Evolutionary conservation across 2,113 vertebrate species (phyloP).

Genomic region (Pterocles burchelli): DNA sequence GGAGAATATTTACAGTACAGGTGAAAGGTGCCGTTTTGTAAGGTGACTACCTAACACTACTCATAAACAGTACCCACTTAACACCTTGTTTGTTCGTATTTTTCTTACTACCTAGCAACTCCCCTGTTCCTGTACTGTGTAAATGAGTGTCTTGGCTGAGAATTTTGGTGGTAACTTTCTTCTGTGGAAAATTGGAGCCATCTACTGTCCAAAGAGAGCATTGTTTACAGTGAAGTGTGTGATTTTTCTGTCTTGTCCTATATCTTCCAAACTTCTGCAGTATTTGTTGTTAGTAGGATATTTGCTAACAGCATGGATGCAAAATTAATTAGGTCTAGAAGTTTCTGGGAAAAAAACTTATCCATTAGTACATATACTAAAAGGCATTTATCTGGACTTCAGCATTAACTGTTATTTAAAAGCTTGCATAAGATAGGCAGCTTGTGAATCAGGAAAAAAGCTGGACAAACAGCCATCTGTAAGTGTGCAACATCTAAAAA

Average conservation of each 20-base stretch:
- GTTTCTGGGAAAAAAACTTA: background rate
- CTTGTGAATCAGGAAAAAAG: background rate
- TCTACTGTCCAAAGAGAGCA: slow-evolving; percentile 64
- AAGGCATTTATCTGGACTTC: background rate
- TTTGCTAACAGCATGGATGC: background rate
- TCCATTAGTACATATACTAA: background rate
- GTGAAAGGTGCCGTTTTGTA: background rate
- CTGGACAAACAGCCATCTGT: background rate
- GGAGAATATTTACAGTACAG: background rate
- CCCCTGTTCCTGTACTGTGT: background rate
- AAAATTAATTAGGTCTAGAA: background rate
- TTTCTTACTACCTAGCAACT: background rate
- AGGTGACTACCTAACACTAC: background rate
- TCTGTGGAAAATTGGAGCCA: slow-evolving; percentile 71
- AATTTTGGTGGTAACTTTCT: background rate
- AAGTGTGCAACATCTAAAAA: background rate
- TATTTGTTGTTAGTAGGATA: background rate
- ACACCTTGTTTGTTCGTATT: background rate
- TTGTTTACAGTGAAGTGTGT: background rate
- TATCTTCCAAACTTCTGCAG: background rate
- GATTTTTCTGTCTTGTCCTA: background rate
- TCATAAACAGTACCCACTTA: background rate
- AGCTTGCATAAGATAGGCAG: background rate
- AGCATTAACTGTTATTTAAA: background rate
- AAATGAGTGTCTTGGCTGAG: background rate